phyloP scores from a whole-genome alignment of 2,797 vertebrate genomes.

The Tenualosa ilisha region DNA sequence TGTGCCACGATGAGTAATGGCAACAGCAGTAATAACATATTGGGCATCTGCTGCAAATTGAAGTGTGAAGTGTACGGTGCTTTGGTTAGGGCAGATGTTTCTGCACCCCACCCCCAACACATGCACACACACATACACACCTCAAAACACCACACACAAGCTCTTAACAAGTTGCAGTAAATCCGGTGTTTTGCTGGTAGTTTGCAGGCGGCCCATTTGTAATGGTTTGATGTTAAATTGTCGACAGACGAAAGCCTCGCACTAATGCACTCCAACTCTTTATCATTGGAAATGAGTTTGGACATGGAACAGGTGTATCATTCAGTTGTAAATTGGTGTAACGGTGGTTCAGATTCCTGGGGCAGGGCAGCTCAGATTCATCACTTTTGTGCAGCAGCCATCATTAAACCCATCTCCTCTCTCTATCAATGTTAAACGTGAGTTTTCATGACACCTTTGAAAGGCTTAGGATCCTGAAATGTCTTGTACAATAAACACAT shows the following conservation, averaged over 20 bases:
- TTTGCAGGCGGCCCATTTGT: constrained; percentile 29
- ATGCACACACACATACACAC: too few species aligned
- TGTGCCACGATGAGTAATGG: constrained; percentile 88
- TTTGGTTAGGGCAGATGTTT: constrained; percentile 76
- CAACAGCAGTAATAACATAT: constrained; percentile 74
- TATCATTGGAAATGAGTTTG: background rate
- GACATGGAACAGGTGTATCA: background rate
- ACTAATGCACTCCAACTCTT: background rate
- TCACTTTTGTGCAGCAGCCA: background rate
- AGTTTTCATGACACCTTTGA: background rate
- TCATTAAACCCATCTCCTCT: background rate
- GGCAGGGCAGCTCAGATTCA: background rate
- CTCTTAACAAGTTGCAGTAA: constrained; percentile 27
- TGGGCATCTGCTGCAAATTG: constrained; percentile 85
- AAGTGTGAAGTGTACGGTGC: constrained; percentile 64
- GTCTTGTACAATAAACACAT: background rate
- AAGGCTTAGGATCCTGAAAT: background rate
- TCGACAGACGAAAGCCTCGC: constrained; percentile 29
- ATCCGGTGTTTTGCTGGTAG: constrained; percentile 36
- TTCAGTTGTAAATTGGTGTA: background rate
- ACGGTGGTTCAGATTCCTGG: background rate
- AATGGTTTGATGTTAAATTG: constrained; percentile 43
- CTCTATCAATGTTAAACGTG: background rate
- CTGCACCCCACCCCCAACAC: constrained; percentile 59
- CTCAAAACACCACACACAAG: background rate